Base-by-base conservation (phyloP, 2,888 invertebrate genomes). In the Drosophila ustulata region DNA sequence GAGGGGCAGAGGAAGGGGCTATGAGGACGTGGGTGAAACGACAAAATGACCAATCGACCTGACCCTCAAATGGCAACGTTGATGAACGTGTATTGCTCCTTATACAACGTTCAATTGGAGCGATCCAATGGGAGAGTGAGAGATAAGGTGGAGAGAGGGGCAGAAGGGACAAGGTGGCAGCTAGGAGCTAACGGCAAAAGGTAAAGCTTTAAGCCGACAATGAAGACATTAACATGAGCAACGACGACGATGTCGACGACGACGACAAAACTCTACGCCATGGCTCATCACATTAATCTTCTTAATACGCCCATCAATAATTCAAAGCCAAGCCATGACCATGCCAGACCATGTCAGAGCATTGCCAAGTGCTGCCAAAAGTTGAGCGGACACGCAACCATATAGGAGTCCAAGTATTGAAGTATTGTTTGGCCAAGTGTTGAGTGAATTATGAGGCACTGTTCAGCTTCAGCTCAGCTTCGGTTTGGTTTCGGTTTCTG, bases 231-330 rank as follows among this genome's bases (percentile, higher is more conserved):
- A 85, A 85, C 85, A 85, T 89, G 88, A 85, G 68, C 67, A 59
- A 63, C 41, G 51, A 53, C 62, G 56, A 75, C 75, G 84, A 86
- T 18, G 18, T 18, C 67, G 57, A 63, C 41, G 51, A 51, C 62
- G 56, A 75, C 75, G 84, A 86, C 89, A 77, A 89, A 87, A 89
- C 85, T 81, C 81, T 75, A 68, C 70, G 65, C 81, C 71, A 70
- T 52, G 71, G 80, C 85, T 89, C 85, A 85, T 85, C 85, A 89
- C 85, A 85, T 85, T 85, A 85, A 85, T 85, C 85, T 85, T 85
- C 82, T 82, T 85, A 85, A 85, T 85, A 85, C 85, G 88, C 89
- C 85, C 85, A 85, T 85, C 85, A 85, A 85, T 85, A 85, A 85
- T 85, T 85, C 85, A 85, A 89, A 85, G 89, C 82, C 80, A 82